Base-by-base conservation (phyloP, 2,888 invertebrate species). In the Coleophora flavipennella region DNA sequence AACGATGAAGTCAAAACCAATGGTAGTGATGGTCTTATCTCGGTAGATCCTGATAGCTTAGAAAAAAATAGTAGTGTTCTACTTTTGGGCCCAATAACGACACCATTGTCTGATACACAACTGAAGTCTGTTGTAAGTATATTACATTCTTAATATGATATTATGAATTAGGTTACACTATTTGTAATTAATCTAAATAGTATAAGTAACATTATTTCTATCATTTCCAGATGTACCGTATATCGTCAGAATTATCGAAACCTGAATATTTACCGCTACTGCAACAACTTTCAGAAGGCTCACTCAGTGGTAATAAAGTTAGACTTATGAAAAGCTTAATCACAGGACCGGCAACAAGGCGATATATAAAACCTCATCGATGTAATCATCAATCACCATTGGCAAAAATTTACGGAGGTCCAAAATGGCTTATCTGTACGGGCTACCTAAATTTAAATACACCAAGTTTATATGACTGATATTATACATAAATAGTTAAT, bases 321-420 rank as follows among this genome's bases (percentile, higher is more conserved):
- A 65, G 48, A 37, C 41, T 79, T 32, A 51, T 69, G 39, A 78
- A 74, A 44, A 76, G 71, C 41, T 55, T 81, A 29, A 48, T 83
- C 8, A 62, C 60, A 13, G 76, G 79, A 8, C 64, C 71, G 1
- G 64, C 73, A 48, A 73, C 81, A 27, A 60, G 83, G 50, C 66
- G 83, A 59, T 84, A 78, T 44, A 79, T 83, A 10, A 83, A 81
- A 55, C 78, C 83, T 14, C 81, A 84, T 42, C 59, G 83, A 54
- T 84, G 83, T 44, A 84, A 83, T 46, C 69, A 81, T 43, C 80
- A 78, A 49, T 77, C 83, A 6, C 66, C 63, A 47, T 49, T 80
- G 7, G 58, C 80, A 1, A 67, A 51, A 57, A 36, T 80, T 36
- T 73, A 76, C 44, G 70, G 69, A 9, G 80, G 81, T 3, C 76